Evolutionary conservation across 2,888 invertebrate genomes (phyloP).

Genomic region (Lucinisca nassula): DNA sequence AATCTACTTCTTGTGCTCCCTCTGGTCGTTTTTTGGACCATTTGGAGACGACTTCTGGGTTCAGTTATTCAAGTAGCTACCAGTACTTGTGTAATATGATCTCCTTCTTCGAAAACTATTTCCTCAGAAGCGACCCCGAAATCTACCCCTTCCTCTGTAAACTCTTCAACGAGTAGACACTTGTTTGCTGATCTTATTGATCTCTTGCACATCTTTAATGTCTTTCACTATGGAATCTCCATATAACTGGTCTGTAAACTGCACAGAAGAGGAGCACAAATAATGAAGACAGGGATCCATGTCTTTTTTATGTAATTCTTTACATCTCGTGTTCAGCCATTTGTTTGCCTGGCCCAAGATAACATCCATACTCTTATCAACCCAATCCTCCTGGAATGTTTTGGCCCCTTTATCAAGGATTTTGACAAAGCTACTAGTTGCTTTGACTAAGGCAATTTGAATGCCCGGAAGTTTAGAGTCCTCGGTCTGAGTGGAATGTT

Average conservation of each 20-base stretch:
- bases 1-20: neutral
- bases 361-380: slow-evolving; percentile 7
- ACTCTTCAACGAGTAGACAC: neutral
- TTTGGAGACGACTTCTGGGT: too few relatives aligned
- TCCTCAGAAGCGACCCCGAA: neutral
- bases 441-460: slow-evolving; percentile 48
- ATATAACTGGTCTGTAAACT: slow-evolving; percentile 37
- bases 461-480: slow-evolving; percentile 32
- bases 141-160: neutral
- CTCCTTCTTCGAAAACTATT: neutral
- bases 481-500: too few relatives aligned
- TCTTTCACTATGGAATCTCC: slow-evolving; percentile 37
- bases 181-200: slow-evolving; percentile 25
- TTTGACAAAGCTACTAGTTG: slow-evolving; percentile 29
- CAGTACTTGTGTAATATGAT: too few relatives aligned
- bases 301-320: slow-evolving; percentile 30
- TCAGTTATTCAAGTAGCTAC: too few relatives aligned
- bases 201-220: slow-evolving; percentile 35
- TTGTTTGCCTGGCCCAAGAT: slow-evolving; percentile 37
- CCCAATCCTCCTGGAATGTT: neutral
- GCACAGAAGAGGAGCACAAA: slow-evolving; percentile 34
- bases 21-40: neutral
- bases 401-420: slow-evolving; percentile 11
- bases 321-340: slow-evolving; percentile 17
- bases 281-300: slow-evolving; percentile 42